Conservation (phyloP, 2,113 vertebrate genomes). For the Crotalus horridus region DNA sequence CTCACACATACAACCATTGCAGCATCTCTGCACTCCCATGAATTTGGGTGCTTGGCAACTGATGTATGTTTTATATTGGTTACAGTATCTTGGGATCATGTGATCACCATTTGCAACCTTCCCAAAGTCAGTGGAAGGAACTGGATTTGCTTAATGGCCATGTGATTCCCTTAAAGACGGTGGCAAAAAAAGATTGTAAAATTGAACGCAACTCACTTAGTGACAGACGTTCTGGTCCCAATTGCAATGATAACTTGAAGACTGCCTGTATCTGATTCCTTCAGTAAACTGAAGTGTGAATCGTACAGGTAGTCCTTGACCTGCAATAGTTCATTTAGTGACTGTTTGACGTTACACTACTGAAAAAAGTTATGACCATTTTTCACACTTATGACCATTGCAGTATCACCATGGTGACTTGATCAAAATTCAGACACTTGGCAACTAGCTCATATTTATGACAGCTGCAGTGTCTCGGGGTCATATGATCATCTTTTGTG, state of each 20-base stretch:
- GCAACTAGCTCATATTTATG: too few relatives aligned
- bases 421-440: too few relatives aligned
- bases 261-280: neutral
- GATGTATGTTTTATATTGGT: neutral
- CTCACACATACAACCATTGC: neutral
- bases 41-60: neutral
- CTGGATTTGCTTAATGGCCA: neutral
- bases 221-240: neutral
- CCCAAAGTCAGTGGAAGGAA: neutral
- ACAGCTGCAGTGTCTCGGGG: too few relatives aligned
- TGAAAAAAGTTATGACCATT: too few relatives aligned
- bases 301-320: neutral
- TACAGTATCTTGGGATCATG: neutral
- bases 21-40: too few relatives aligned
- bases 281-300: neutral
- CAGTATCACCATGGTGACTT: too few relatives aligned
- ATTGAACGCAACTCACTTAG: neutral
- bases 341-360: too few relatives aligned
- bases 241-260: neutral
- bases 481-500: too few relatives aligned
- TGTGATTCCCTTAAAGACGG: neutral
- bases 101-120: neutral
- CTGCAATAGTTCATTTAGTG: too few relatives aligned
- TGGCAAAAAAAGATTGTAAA: neutral
- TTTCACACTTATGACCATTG: too few relatives aligned